Conservation (phyloP, 2,113 vertebrate species). For the Lontra canadensis region DNA sequence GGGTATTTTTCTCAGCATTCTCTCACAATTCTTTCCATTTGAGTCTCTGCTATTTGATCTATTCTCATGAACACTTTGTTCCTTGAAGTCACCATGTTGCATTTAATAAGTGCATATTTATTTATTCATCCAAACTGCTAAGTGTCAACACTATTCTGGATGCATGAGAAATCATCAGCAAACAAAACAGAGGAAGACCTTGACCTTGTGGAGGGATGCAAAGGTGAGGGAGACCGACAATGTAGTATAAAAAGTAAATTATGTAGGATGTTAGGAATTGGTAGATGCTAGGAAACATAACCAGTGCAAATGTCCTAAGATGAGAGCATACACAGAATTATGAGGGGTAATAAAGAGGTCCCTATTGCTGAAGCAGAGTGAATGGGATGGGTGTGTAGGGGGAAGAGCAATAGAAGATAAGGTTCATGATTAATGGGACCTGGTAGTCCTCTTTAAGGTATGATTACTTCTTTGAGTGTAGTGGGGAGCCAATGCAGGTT, state of each 20-base stretch:
- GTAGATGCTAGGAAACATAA: neutral
- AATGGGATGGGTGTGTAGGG: neutral
- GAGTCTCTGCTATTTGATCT: neutral
- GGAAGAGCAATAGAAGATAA: neutral
- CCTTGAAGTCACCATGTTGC: neutral
- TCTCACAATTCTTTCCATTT: neutral
- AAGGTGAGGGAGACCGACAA: neutral
- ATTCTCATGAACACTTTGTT: neutral
- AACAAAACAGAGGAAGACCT: neutral
- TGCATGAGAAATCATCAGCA: neutral
- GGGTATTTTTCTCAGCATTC: neutral
- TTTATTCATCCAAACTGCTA: neutral
- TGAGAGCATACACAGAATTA: neutral
- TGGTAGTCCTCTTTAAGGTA: neutral
- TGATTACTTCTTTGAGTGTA: neutral
- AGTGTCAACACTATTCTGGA: neutral
- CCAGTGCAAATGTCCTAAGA: neutral
- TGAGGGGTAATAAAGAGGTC: neutral
- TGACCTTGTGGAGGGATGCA: neutral
- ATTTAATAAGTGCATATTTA: neutral
- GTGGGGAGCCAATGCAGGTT: neutral
- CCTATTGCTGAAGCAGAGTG: neutral
- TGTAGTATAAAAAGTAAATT: neutral
- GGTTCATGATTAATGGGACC: fast-evolving
- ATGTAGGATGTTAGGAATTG: neutral